Percentiles rank a stretch among this genome's conserved stretches.
Evolutionary conservation across 1,140 invertebrate species (phyloP).

Genomic region (Bombus pyrosoma): DNA sequence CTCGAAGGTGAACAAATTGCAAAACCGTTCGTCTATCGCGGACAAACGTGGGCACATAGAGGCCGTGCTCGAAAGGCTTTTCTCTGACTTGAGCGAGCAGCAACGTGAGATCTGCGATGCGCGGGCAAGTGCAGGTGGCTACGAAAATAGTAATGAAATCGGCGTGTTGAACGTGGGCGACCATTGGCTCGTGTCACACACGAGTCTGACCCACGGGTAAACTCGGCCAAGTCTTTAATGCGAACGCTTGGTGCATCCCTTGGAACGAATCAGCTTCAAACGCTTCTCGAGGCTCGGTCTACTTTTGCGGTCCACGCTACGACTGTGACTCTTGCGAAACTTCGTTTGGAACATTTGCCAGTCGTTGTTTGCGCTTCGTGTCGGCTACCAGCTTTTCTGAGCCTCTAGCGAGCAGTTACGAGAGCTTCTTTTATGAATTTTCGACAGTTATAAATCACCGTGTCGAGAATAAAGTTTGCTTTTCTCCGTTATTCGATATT

Average conservation of each 20-base stretch:
- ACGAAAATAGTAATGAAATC: slow-evolving; percentile 61
- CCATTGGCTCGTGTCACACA: slow-evolving; percentile 61
- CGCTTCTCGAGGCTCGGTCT: neutral
- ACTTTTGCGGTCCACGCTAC: neutral
- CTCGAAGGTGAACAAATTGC: slow-evolving; percentile 57
- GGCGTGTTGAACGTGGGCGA: slow-evolving; percentile 60
- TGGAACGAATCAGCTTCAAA: neutral
- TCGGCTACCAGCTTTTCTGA: neutral
- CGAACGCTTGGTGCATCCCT: slow-evolving; percentile 36
- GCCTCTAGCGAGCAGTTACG: neutral
- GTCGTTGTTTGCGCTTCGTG: neutral
- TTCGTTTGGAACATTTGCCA: neutral
- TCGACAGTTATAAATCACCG: neutral
- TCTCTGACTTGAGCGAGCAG: neutral
- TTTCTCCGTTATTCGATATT: neutral
- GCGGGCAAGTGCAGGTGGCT: slow-evolving; percentile 37
- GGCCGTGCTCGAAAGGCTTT: slow-evolving; percentile 13
- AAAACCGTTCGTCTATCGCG: slow-evolving; percentile 40
- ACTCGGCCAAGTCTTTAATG: slow-evolving; percentile 66
- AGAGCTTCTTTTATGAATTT: neutral
- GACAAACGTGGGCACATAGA: slow-evolving; percentile 24
- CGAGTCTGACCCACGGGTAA: slow-evolving; percentile 55
- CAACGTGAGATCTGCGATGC: neutral
- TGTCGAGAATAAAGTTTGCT: neutral
- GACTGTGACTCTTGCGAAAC: slow-evolving; percentile 12